Evolutionary conservation across 2,113 vertebrate species (phyloP), one percentile per base, ranked within the genome.

Genomic region (Rutilus rutilus): DNA sequence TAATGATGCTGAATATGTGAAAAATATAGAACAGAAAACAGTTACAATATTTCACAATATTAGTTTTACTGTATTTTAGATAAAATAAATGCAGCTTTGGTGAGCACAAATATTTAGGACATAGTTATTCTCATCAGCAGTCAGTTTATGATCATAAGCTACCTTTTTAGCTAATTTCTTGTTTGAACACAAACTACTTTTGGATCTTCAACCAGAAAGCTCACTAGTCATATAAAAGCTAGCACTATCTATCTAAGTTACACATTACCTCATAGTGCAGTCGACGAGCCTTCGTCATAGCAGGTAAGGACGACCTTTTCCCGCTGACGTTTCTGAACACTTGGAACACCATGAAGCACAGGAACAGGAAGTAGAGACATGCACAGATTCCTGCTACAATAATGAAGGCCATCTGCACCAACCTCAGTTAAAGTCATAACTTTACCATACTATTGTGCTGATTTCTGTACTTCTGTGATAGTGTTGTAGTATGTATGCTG

Each of bases 321-420:
- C 98, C 97, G 1, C 96, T 98, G 92, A 99, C 99, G 92, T 99
- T 99, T 67, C 97, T 94, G 92, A 99, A 99, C 75, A 99, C 98
- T 92, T 99, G 98, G 89, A 97, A 98, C 25, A 99, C 98, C 97
- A 99, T 98, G 88, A 99, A 99, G 90, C 97, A 99, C 88, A 99
- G 94, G 92, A 99, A 99, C 89, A 99, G 95, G 91, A 99, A 99
- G 93, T 99, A 99, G 78, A 99, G 97, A 69, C 98, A 99, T 85
- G 98, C 95, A 86, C 98, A 99, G 91, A 99, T 97, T 6, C 97
- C 98, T 0, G 98, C 98, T 0, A 99, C 97, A 2, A 99, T 97
- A 88, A 99, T 99, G 91, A 99, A 99, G 11, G 97, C 98, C 97
- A 99, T 99, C 98, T 99, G 93, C 79, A 77, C 60, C 39, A 45